phyloP scores from a whole-genome alignment of 2,113 vertebrate species.

The Esox niger region DNA sequence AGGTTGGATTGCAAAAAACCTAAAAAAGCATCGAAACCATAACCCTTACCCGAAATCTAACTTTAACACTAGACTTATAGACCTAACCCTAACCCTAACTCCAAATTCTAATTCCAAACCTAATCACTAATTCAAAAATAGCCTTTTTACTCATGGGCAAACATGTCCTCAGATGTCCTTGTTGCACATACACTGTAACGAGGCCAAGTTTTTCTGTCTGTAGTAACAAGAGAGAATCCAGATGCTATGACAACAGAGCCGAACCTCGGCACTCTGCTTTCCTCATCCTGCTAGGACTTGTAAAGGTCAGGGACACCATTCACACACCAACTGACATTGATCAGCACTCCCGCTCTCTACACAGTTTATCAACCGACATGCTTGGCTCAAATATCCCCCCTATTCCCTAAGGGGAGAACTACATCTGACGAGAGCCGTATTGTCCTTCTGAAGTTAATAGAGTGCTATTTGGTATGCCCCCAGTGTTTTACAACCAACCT shows the following conservation, averaged over 20 bases:
- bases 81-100: too few relatives aligned
- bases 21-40: neutral
- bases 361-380: slow-evolving; percentile 37
- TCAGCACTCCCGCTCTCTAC: slow-evolving; percentile 39
- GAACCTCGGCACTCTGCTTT: slow-evolving; percentile 14
- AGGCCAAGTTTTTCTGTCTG: slow-evolving; percentile 34
- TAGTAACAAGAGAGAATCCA: too few relatives aligned
- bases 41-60: too few relatives aligned
- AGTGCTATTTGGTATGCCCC: too few relatives aligned
- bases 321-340: slow-evolving; percentile 63
- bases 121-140: too few relatives aligned
- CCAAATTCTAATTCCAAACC: too few relatives aligned
- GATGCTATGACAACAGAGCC: slow-evolving; percentile 34
- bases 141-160: too few relatives aligned
- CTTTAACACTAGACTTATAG: too few relatives aligned
- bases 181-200: slow-evolving; percentile 16
- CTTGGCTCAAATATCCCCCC: neutral
- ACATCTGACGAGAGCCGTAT: slow-evolving; percentile 43
- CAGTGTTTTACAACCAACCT: neutral
- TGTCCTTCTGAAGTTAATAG: neutral
- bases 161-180: too few relatives aligned
- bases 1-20: neutral
- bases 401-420: too few relatives aligned
- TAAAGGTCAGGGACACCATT: slow-evolving; percentile 64
- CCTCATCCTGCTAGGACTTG: slow-evolving; percentile 51